phyloP scores from a whole-genome alignment of 1,140 invertebrate genomes.

The Bombus superbus region DNA sequence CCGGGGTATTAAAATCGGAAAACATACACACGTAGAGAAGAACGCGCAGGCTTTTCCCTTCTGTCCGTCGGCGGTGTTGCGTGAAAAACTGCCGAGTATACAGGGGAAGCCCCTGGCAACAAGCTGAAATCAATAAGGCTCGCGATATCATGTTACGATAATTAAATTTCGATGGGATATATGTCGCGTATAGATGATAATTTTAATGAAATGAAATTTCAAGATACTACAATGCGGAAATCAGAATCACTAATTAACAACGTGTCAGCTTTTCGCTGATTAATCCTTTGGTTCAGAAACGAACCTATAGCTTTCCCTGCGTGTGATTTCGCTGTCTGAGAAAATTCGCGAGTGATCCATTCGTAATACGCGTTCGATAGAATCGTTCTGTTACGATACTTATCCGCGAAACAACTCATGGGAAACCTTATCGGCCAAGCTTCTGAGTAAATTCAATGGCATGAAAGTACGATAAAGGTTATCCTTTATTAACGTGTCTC shows the following conservation, averaged over 20 bases:
- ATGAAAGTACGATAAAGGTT: background rate
- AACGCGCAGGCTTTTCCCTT: background rate
- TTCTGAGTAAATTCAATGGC: too few species aligned
- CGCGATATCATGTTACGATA: conserved; percentile 10
- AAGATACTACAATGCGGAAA: conserved; percentile 14
- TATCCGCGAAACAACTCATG: background rate
- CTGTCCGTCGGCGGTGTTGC: background rate
- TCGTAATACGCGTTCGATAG: too few species aligned
- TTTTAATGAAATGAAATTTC: conserved; percentile 18
- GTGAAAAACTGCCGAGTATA: background rate
- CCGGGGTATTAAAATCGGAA: conserved; percentile 62
- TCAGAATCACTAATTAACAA: conserved; percentile 11
- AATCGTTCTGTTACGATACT: background rate
- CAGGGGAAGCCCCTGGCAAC: background rate
- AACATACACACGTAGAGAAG: conserved; percentile 28
- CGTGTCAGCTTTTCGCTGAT: background rate
- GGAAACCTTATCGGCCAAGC: too few species aligned
- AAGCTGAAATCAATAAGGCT: conserved; percentile 33
- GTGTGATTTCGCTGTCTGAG: background rate
- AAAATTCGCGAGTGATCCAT: background rate
- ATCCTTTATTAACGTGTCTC: background rate
- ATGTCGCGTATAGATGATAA: background rate
- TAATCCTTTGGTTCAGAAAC: conserved; percentile 7
- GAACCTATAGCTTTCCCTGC: background rate
- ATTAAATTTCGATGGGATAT: conserved; percentile 15